Base-by-base conservation (phyloP, 1,140 invertebrate genomes). In the Drosophila pandora region DNA sequence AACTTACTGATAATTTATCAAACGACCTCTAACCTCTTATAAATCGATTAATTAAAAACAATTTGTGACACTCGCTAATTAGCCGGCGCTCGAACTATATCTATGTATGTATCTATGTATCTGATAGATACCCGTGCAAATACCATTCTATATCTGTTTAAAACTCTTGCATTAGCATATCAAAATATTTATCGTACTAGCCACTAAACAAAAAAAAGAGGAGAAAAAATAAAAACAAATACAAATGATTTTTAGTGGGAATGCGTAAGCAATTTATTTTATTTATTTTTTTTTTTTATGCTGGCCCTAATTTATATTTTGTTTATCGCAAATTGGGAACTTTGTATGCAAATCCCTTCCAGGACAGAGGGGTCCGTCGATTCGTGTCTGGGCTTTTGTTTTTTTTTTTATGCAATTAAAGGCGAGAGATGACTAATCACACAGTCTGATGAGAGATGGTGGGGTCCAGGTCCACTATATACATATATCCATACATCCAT, bases 291-390 rank as follows among this genome's bases (percentile, higher is more conserved):
- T 17, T 17, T 17, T 17, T 17, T 17, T 17, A 17, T 17, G 17
- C 17, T 17, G 17, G 17, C 17, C 17, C 1, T 17, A 17, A 17
- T 17, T 63, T 39, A 58, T 55, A 74, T 17, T 70, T 70, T 84
- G 81, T 80, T 80, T 84, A 85, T 80, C 81, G 68, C 34, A 8
- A 63, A 47, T 32, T 10, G 47, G 28, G 3, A 68, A 69, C 76
- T 77, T 80, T 84, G 81, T 63, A 85, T 70, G 76, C 72, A 84
- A 84, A 84, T 84, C 76, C 76, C 76, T 64, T 25, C 32, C 22
- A 45, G 72, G 58, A 52, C 54, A 68, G 50, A 68, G 50, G 69
- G 37, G 37, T 10, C 65, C 30, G 32, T 37, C 64, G 34, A 37
- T 37, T 37, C 10, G 28, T 7, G 41, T 8, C 30, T 28, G 55